Base-by-base conservation (phyloP, 2,797 vertebrate species). In the Capromys pilorides region DNA sequence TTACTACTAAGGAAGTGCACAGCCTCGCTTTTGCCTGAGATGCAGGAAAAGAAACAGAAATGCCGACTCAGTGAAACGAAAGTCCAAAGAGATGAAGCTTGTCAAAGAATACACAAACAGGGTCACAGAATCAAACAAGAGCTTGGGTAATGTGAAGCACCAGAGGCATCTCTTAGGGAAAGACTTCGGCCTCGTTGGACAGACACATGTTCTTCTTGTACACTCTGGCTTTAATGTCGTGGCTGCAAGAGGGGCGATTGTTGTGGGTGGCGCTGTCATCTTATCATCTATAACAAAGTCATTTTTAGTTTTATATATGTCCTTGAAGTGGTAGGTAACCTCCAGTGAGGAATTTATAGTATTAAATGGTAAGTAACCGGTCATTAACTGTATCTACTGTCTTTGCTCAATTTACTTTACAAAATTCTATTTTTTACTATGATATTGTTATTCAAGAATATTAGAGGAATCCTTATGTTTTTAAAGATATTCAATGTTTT, bases 271-370 rank as follows among this genome's bases (percentile, higher is more conserved):
- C 86, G 45, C 39, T 86, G 28, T 39, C 4, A 62, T 8, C 59
- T 89, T 1, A 36, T 5, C 33, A 71, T 11, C n/a, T 64, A 64
- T 4, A 59, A 92, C 79, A 90, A 83, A 49, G 2, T 39, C 21
- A 36, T 22, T 5, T 45, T 87, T 79, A 51, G 13, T 59, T 26
- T 95, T 81, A 26, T 22, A 92, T 49, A 31, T 95, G 39, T 24
- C 69, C 78, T 78, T 84, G 19, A 90, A 92, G 59, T 84, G 21
- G 86, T 86, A 77, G 24, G 83, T 84, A 81, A 91, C 3, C 64
- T 2, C 90, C 45, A 28, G 0, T 45, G 41, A 36, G 59, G 36
- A 41, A 54, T 89, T 94, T 66, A 24, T 73, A 82, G 41, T 10
- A 73, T 62, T 41, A 45, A 67, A 31, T 49, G 19, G 0, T 85